Conservation (phyloP, 2,888 invertebrate species). For the Byasa hedistus region DNA sequence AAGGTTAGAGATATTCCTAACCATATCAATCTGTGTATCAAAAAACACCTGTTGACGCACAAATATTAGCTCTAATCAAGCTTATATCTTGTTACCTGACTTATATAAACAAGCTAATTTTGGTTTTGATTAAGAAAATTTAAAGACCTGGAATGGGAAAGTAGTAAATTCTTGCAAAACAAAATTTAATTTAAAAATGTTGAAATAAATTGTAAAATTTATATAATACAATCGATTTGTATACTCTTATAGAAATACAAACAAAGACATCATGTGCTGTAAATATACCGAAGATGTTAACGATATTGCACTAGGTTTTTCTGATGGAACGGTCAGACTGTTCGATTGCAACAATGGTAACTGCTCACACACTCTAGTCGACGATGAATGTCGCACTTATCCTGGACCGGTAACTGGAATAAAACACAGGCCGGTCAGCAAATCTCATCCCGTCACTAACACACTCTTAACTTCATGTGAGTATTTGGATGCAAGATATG, state of each 20-base stretch:
- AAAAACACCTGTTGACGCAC: no score
- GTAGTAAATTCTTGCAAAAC: not conserved
- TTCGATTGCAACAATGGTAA: constrained; percentile 75
- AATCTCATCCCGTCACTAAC: constrained; percentile 80
- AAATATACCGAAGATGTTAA: constrained; percentile 82
- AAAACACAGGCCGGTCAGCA: constrained; percentile 81
- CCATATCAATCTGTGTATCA: no score
- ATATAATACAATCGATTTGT: not conserved
- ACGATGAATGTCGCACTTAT: constrained; percentile 76
- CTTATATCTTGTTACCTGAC: no score
- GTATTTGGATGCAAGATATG: constrained; percentile 36
- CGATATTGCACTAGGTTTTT: constrained; percentile 80
- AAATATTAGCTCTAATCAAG: no score
- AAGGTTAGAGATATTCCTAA: no score
- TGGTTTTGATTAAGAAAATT: no score
- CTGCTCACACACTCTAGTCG: constrained; percentile 71
- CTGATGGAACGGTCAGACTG: constrained; percentile 80
- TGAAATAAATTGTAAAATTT: not conserved
- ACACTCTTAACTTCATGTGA: constrained; percentile 80
- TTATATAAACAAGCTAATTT: no score
- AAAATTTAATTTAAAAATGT: not conserved
- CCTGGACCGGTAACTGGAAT: constrained; percentile 81
- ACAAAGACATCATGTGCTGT: constrained; percentile 77
- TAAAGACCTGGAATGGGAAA: no score
- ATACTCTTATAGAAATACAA: constrained; percentile 67